Base-by-base conservation (phyloP, 2,888 invertebrate species). In the Ptychoptera albimana region DNA sequence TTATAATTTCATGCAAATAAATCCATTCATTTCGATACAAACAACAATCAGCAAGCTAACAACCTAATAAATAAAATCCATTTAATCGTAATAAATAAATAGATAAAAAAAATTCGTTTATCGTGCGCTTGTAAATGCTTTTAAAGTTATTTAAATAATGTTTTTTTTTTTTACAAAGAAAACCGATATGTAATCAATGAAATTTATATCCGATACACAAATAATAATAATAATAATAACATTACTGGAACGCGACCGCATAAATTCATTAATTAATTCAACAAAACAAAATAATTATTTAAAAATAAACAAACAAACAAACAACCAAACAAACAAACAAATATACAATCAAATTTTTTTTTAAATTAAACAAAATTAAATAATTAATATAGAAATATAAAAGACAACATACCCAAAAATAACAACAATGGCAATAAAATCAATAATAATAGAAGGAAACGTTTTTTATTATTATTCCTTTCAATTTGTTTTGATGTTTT, bases 341-440 rank as follows among this genome's bases (percentile, higher is more conserved):
- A 37, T 30, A 30, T 5, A 23, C 23, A 45, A 47, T 32, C 37
- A 38, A 38, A 45, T 39, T 29, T 30, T 38, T 23, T 41, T 36
- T 23, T 43, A 3, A 39, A 42, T 15, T 32, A 44, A 38, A 8
- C 12, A 14, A 6, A 41, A 44, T 12, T 41, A 44, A 14, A 8
- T 8, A 66, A 60, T 50, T 3, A 37, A 37, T 11, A 32, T 7
- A 7, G 9, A 32, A 32, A 7, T 36, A 12, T 11, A 36, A 12
- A 12, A 12, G 11, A 12, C 12, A 12, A 69, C 74, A 74, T 60
- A 77, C 77, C 77, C 56, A 66, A 64, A 47, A 75, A 55, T 46
- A 76, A 52, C 38, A 75, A 50, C 39, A 75, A 58, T 1, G 75
- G 74, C 51, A 76, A 50, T 13, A 75, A 50, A 35, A 72, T 60